Conservation (phyloP, 2,113 vertebrate genomes). For the Hippocampus guttulatus region DNA sequence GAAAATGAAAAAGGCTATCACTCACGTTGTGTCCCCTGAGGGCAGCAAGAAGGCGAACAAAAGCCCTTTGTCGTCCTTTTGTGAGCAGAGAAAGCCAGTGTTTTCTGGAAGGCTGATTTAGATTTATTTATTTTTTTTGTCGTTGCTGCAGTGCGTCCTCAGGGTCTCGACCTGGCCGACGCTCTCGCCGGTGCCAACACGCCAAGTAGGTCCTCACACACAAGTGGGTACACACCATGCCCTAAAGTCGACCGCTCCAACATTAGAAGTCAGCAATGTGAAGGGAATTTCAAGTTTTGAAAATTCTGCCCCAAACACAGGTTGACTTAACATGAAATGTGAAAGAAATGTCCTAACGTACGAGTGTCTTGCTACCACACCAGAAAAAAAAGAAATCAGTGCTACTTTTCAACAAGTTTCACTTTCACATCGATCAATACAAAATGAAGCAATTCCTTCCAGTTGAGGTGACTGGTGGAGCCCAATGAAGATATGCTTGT, state of each 20-base stretch:
- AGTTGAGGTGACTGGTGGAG: too few species aligned
- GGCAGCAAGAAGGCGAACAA: neutral
- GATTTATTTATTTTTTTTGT: neutral
- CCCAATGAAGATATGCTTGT: too few species aligned
- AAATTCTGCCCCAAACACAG: neutral
- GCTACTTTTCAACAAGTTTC: too few species aligned
- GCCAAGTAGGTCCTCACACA: neutral
- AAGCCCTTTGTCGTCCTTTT: neutral
- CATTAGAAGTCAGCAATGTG: neutral
- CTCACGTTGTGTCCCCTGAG: neutral
- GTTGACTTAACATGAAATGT: too few species aligned
- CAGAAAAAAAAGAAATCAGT: too few species aligned
- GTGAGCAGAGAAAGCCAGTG: neutral
- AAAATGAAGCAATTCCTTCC: too few species aligned
- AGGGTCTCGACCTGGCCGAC: conserved; percentile 31
- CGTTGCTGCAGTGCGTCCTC: conserved; percentile 43
- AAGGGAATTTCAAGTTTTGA: neutral
- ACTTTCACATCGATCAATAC: too few species aligned
- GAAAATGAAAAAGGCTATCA: neutral
- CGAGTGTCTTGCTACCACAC: too few species aligned
- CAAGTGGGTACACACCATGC: neutral
- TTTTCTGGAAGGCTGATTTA: neutral
- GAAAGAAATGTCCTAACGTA: too few species aligned
- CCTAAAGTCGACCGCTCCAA: neutral
- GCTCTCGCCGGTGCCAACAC: conserved; percentile 8